A percentile compares a stretch with the other conserved stretches of the same genome.
Conservation (phyloP, 1,140 invertebrate species). For the Zaprionus ornatus region DNA sequence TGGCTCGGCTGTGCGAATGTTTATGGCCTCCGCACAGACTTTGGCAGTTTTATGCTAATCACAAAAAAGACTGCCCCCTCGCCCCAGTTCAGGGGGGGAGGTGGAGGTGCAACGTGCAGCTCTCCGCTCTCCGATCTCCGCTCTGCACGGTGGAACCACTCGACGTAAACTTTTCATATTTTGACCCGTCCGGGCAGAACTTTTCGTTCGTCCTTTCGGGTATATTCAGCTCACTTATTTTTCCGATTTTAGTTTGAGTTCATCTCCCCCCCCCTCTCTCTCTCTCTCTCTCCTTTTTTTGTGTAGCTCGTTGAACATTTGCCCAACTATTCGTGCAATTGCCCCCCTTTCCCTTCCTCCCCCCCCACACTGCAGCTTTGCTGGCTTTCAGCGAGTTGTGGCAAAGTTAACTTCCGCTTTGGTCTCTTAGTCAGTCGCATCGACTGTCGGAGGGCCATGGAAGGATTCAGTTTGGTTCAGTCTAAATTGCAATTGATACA, state of each 20-base stretch:
- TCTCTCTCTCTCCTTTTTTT: constrained; percentile 21
- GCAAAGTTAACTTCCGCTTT: constrained; percentile 44
- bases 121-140: no score
- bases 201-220: constrained; percentile 56
- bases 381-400: constrained; percentile 41
- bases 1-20: constrained; percentile 50
- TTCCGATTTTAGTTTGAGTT: constrained; percentile 58
- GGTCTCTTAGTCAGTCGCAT: constrained; percentile 33
- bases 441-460: neutral
- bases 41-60: constrained; percentile 80
- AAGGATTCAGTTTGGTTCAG: constrained; percentile 12
- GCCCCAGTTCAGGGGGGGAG: constrained; percentile 15
- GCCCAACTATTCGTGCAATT: constrained; percentile 59
- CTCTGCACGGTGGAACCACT: constrained; percentile 26
- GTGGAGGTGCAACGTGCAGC: constrained; percentile 5
- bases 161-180: constrained; percentile 74
- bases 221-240: constrained; percentile 48
- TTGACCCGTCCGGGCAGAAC: constrained; percentile 45
- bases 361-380: constrained; percentile 2
- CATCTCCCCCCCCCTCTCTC: neutral
- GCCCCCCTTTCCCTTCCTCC: neutral
- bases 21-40: constrained; percentile 61
- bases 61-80: constrained; percentile 62
- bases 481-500: constrained; percentile 29
- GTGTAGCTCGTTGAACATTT: constrained; percentile 75